Conservation (phyloP, 1,140 invertebrate genomes). For the Drosophila kohkoa region DNA sequence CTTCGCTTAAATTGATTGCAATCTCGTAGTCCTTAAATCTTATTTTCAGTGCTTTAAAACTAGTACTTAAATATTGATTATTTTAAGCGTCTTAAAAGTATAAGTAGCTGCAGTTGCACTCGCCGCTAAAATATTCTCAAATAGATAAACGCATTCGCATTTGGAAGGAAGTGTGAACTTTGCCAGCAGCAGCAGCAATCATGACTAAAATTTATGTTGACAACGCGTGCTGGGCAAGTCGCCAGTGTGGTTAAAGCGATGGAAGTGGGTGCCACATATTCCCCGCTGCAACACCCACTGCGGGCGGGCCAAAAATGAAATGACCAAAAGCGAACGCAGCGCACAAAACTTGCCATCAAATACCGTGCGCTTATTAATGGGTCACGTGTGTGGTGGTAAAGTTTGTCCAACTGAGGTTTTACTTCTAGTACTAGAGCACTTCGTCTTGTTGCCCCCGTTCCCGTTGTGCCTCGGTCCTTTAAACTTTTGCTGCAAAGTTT, state of each 20-base stretch:
- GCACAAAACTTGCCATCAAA: constrained; percentile 36
- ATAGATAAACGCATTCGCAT: constrained; percentile 78
- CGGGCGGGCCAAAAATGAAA: constrained; percentile 43
- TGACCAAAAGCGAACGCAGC: constrained; percentile 46
- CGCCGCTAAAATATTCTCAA: constrained; percentile 39
- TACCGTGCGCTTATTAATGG: constrained; percentile 74
- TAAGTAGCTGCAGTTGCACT: background rate
- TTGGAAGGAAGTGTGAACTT: constrained; percentile 66
- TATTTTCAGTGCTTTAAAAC: background rate
- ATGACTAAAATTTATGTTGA: constrained; percentile 75
- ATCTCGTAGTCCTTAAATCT: background rate
- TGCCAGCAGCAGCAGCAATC: constrained; percentile 48
- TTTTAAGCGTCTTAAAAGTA: constrained; percentile 20
- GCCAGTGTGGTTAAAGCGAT: constrained; percentile 21
- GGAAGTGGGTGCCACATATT: background rate
- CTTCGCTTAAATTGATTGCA: background rate
- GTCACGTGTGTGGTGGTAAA: constrained; percentile 70
- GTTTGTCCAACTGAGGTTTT: constrained; percentile 27
- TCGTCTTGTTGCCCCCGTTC: constrained; percentile 18
- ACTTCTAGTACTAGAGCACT: constrained; percentile 9
- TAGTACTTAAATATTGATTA: constrained; percentile 3
- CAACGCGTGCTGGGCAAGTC: constrained; percentile 68
- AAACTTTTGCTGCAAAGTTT: constrained; percentile 45
- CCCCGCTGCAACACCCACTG: constrained; percentile 23
- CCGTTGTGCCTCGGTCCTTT: constrained; percentile 27